Conservation (phyloP, 1,140 invertebrate species). For the Diplogasteroides magnus region DNA sequence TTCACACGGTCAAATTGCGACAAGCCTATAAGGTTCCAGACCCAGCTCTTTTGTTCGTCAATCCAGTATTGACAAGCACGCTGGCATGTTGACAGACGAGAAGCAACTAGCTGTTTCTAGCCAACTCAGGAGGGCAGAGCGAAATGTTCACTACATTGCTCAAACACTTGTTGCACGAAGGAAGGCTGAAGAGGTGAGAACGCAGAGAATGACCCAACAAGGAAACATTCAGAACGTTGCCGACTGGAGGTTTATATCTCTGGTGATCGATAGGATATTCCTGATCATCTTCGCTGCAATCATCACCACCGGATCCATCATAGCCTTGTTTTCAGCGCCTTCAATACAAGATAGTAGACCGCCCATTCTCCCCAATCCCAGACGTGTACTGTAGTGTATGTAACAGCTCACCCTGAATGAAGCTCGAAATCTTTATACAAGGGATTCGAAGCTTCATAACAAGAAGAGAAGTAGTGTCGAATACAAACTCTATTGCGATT, state of each 20-base stretch:
- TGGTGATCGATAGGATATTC: constrained; percentile 95
- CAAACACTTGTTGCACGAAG: constrained; percentile 22
- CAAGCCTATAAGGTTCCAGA: too few species aligned
- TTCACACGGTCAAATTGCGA: too few species aligned
- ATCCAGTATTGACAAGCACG: too few species aligned
- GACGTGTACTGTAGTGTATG: background rate
- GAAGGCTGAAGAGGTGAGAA: constrained; percentile 19
- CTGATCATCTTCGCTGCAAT: constrained; percentile 93
- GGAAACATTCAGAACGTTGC: constrained; percentile 73
- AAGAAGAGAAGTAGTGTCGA: constrained; percentile 14
- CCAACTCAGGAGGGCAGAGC: constrained; percentile 27
- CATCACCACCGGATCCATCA: constrained; percentile 83
- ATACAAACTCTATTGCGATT: constrained; percentile 3
- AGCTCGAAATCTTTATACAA: background rate
- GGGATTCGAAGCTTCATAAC: constrained; percentile 9
- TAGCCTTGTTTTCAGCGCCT: constrained; percentile 87
- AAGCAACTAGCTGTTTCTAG: constrained; percentile 9
- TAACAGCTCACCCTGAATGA: background rate
- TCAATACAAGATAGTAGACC: constrained; percentile 32
- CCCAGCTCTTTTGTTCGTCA: too few species aligned
- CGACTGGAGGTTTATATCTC: constrained; percentile 99
- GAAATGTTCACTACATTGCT: constrained; percentile 46
- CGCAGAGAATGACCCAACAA: background rate
- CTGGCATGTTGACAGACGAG: too few species aligned
- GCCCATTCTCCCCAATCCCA: constrained; percentile 21